phyloP scores from a whole-genome alignment of 2,888 invertebrate genomes.

The Malthinus flaveolus region DNA sequence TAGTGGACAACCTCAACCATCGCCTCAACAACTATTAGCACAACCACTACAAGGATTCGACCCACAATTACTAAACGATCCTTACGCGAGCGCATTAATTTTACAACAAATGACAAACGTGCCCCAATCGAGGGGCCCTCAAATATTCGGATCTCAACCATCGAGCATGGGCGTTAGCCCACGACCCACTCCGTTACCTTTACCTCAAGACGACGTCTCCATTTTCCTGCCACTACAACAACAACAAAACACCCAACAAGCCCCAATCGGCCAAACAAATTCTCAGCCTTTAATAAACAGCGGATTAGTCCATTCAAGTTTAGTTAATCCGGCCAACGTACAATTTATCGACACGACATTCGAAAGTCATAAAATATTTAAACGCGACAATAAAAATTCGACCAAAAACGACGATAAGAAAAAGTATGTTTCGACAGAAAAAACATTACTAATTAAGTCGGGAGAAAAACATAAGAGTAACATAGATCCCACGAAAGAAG shows the following conservation, averaged over 20 bases:
- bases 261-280: slow-evolving; percentile 21
- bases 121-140: slow-evolving; percentile 29
- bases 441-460: slow-evolving; percentile 23
- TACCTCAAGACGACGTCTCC: slow-evolving; percentile 29
- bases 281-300: slow-evolving; percentile 38
- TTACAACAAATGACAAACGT: slow-evolving; percentile 36
- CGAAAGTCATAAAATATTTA: slow-evolving; percentile 58
- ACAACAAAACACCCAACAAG: slow-evolving; percentile 21
- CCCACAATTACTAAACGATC: slow-evolving; percentile 61
- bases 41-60: slow-evolving; percentile 61
- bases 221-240: slow-evolving; percentile 28
- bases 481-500: not conserved
- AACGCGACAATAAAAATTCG: slow-evolving; percentile 45
- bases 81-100: slow-evolving; percentile 37
- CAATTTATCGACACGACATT: slow-evolving; percentile 62
- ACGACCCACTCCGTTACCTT: slow-evolving; percentile 15
- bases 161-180: slow-evolving; percentile 32
- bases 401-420: slow-evolving; percentile 34
- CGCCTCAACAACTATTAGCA: slow-evolving; percentile 51
- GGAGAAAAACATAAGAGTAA: not conserved
- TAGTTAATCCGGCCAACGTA: slow-evolving; percentile 63
- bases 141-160: slow-evolving; percentile 22
- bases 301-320: slow-evolving; percentile 50
- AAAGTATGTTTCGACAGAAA: slow-evolving; percentile 23
- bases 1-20: slow-evolving; percentile 27